Conservation (phyloP, 23 tunicate genomes). For the Styela plicata region DNA sequence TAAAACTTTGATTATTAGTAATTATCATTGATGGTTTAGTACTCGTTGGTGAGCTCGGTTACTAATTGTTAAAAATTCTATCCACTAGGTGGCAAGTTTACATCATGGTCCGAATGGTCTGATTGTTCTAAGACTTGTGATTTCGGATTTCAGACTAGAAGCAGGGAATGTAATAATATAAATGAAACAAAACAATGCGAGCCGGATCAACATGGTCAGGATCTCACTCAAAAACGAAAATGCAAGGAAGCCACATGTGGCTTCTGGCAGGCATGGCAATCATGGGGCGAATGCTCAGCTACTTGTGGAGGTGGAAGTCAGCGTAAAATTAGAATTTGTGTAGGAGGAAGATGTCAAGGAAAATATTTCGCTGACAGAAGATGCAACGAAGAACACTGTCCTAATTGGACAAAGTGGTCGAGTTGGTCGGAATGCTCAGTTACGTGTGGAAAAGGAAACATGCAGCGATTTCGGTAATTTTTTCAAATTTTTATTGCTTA, state of each 20-base stretch:
- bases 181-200: not conserved
- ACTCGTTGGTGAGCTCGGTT: too few species aligned
- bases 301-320: slow-evolving; percentile 16
- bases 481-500: too few species aligned
- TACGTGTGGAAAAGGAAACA: slow-evolving; percentile 14
- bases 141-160: slow-evolving; percentile 13
- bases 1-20: too few species aligned
- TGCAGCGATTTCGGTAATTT: too few species aligned
- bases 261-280: not conserved
- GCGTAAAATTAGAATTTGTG: not conserved
- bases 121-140: slow-evolving; percentile 9
- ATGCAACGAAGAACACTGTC: slow-evolving; percentile 8
- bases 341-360: slow-evolving; percentile 1
- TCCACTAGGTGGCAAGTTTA: not conserved
- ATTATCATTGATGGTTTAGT: too few species aligned
- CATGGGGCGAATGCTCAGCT: slow-evolving; percentile 18
- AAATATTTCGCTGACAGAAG: too few species aligned
- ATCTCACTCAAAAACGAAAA: not conserved
- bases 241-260: slow-evolving; percentile 6
- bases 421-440: slow-evolving; percentile 1
- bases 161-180: not conserved
- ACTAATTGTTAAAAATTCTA: too few species aligned
- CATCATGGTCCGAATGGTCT: slow-evolving; percentile 21
- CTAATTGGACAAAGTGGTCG: slow-evolving; percentile 22
- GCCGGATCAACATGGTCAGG: not conserved